A percentile compares a stretch with the other conserved stretches of the same genome.
Conservation (phyloP, 1,140 invertebrate genomes). For the Ostrea edulis region DNA sequence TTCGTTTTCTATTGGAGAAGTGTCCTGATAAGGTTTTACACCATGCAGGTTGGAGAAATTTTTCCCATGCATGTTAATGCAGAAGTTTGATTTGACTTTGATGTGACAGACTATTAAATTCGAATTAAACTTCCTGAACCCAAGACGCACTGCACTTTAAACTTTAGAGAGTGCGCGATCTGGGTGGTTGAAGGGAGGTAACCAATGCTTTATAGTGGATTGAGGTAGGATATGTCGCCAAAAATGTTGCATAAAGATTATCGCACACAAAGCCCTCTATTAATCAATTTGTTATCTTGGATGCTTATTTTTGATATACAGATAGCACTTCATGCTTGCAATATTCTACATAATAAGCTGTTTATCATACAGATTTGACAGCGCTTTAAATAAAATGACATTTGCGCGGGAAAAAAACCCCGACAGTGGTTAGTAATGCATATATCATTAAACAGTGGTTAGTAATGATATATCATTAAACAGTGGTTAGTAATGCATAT, state of each 20-base stretch:
- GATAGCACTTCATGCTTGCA: background rate
- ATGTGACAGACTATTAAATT: slow-evolving; percentile 32
- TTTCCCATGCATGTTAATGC: background rate
- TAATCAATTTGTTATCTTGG: too few relatives aligned
- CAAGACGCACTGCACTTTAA: slow-evolving; percentile 21
- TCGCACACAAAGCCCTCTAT: too few relatives aligned
- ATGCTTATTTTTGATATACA: background rate
- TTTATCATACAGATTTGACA: background rate
- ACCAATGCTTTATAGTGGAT: background rate
- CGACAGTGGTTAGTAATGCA: too few relatives aligned
- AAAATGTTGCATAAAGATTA: too few relatives aligned
- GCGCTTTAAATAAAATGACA: background rate
- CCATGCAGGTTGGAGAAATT: background rate
- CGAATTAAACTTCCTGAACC: slow-evolving; percentile 19
- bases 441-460: too few relatives aligned
- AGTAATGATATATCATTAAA: too few relatives aligned
- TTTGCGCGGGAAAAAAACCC: background rate
- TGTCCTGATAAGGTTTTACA: too few relatives aligned
- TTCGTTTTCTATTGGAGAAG: background rate
- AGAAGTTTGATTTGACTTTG: background rate
- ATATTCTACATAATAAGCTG: background rate
- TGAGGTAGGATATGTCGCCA: too few relatives aligned
- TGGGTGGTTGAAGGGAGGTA: background rate
- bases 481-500: too few relatives aligned
- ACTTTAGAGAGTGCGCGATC: background rate